phyloP scores from a whole-genome alignment of 2,113 vertebrate genomes.

The Chascanopsetta lugubris region DNA sequence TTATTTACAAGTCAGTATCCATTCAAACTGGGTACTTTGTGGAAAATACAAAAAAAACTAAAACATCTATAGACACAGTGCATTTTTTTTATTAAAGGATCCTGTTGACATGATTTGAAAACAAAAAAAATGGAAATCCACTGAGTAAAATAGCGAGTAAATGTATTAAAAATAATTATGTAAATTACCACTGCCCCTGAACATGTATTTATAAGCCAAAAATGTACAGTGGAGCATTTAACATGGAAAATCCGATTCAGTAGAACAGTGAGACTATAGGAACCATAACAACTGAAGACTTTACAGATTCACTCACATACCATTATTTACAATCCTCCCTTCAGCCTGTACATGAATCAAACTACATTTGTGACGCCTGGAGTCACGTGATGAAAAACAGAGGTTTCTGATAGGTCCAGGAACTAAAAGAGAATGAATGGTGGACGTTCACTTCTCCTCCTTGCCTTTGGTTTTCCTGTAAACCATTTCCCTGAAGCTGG shows the following conservation, averaged over 20 bases:
- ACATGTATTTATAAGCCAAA: too few relatives aligned
- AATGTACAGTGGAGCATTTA: background rate
- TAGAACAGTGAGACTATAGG: background rate
- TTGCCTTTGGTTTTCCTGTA: constrained; percentile 98
- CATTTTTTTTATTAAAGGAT: too few relatives aligned
- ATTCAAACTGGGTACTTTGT: too few relatives aligned
- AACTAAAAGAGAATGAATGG: background rate
- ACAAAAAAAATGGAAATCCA: too few relatives aligned
- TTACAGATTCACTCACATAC: background rate
- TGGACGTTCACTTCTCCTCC: constrained; percentile 87
- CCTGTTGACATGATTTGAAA: too few relatives aligned
- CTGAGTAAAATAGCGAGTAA: too few relatives aligned
- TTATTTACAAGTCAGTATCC: too few relatives aligned
- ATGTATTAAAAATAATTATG: too few relatives aligned
- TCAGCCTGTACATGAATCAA: background rate
- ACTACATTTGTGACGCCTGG: background rate
- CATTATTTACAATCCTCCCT: constrained; percentile 20
- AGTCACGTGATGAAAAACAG: background rate
- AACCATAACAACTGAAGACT: background rate
- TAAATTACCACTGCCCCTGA: too few relatives aligned
- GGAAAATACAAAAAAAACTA: too few relatives aligned
- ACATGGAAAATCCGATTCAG: background rate
- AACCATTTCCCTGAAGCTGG: constrained; percentile 97
- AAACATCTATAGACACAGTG: too few relatives aligned
- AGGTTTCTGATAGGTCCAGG: background rate